Base-by-base conservation (phyloP, 2,113 vertebrate genomes). In the Sialia sialis region DNA sequence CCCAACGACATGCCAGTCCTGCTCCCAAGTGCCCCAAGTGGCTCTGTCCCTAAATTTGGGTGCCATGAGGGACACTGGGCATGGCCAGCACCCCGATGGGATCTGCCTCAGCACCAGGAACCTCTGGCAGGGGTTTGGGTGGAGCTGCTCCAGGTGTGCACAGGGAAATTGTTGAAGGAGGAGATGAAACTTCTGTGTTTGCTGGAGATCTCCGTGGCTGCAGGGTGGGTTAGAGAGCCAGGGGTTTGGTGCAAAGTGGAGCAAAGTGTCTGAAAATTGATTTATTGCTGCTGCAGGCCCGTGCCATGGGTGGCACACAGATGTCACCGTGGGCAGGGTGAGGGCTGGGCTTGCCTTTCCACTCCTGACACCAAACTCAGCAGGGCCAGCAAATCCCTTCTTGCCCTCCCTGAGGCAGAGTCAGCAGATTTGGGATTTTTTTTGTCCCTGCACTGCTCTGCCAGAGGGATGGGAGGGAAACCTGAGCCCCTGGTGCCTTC, bases 281-380 rank as follows among this genome's bases (percentile, higher is more conserved):
- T 72, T 60, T 59, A 3, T 43, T 29, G 39, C 38, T 52, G n/a
- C 62, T 64, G 44, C 39, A 83, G 64, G 43, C 16, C 67, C 1
- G 0, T 38, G 68, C 72, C 27, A 1, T 2, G 3, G 6, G 3
- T 52, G 6, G 26, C 55, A 27, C 55, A 5, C 2, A 1, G 67
- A 11, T 77, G 87, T 30, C 67, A 48, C 64, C 0, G 0, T 0
- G 22, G 34, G 67, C 52, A 58, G 23, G n/a, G 27, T 2, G 9
- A 41, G 19, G 56, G 26, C 43, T 72, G 54, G 46, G 44, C 32
- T 14, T 3, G 12, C 51, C 5, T 46, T 4, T 30, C 44, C 60
- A 14, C 32, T 59, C 54, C 6, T 5, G 38, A 25, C 30, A 48
- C 0, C 0, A 9, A 22, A 39, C 78, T 39, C 3, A 1, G 1